A percentile compares a stretch with the other conserved stretches of the same genome.
phyloP scores from a whole-genome alignment of 1,140 invertebrate species.

The Venturia canescens region DNA sequence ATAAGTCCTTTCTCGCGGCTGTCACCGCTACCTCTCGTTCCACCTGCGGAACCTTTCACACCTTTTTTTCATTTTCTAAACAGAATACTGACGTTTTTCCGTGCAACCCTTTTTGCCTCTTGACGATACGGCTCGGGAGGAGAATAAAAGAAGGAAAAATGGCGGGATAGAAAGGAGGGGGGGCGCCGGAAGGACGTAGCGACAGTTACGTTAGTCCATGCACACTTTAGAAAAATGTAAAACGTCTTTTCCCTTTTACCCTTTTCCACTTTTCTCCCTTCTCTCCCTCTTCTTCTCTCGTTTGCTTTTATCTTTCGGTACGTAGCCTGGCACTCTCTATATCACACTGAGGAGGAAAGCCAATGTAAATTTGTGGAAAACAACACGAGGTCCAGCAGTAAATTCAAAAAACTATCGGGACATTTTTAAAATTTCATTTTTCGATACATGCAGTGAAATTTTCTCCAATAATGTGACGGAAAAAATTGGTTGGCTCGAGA shows the following conservation, averaged over 20 bases:
- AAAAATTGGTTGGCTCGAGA: no score
- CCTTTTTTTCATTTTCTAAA: background rate
- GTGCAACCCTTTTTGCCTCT: constrained; percentile 5
- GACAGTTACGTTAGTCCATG: background rate
- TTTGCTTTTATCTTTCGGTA: no score
- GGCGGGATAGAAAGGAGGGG: background rate
- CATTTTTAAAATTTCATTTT: no score
- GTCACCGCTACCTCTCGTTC: background rate
- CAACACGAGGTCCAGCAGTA: no score
- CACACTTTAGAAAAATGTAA: background rate
- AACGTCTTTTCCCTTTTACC: background rate
- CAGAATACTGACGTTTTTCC: background rate
- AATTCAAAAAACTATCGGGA: no score
- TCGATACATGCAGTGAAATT: no score
- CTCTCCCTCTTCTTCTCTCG: no score
- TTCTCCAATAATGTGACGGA: no score
- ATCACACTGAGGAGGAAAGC: no score
- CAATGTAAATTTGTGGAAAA: no score
- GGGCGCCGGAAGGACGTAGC: background rate
- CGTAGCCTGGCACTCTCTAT: no score
- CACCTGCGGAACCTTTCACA: background rate
- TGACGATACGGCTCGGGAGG: background rate
- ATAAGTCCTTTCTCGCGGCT: background rate
- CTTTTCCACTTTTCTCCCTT: no score
- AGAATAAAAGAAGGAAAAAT: background rate